A percentile compares a stretch with the other conserved stretches of the same genome.
phyloP scores from a whole-genome alignment of 2,888 invertebrate genomes.

The Magallana nippona region DNA sequence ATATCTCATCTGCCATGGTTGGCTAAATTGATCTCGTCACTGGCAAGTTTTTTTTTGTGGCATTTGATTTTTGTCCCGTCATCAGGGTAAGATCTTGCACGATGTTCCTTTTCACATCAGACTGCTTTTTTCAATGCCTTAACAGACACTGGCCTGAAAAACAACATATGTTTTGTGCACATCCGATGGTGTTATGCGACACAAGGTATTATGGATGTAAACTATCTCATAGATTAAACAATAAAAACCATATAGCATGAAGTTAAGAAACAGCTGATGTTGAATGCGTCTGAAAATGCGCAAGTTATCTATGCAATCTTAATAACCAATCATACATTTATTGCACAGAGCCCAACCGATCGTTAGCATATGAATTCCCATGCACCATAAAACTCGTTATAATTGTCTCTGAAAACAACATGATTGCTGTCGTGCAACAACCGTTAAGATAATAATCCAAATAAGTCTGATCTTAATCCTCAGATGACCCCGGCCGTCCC shows the following conservation, averaged over 20 bases:
- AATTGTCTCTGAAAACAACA: too few species aligned
- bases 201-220: conserved; percentile 26
- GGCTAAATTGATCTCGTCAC: conserved; percentile 5
- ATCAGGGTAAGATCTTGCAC: conserved; percentile 8
- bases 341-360: neutral
- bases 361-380: neutral
- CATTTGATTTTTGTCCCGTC: conserved; percentile 13
- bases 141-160: conserved; percentile 19
- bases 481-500: conserved; percentile 4
- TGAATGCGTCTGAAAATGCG: conserved; percentile 16
- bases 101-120: conserved; percentile 20
- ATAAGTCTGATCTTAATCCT: neutral
- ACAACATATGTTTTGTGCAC: conserved; percentile 33
- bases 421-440: too few species aligned
- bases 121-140: conserved; percentile 17
- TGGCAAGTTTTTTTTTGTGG: neutral
- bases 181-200: conserved; percentile 27
- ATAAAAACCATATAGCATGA: conserved; percentile 22
- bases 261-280: conserved; percentile 25
- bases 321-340: conserved; percentile 9
- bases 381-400: too few species aligned
- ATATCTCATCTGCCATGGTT: conserved; percentile 14
- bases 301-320: conserved; percentile 21
- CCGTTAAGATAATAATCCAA: too few species aligned
- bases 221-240: conserved; percentile 21